These are phyloP conservation scores for Pseudopleuronectes americanus DNA, from an alignment of 2,797 vertebrate genomes.

Conservation along the genomic window DNA sequence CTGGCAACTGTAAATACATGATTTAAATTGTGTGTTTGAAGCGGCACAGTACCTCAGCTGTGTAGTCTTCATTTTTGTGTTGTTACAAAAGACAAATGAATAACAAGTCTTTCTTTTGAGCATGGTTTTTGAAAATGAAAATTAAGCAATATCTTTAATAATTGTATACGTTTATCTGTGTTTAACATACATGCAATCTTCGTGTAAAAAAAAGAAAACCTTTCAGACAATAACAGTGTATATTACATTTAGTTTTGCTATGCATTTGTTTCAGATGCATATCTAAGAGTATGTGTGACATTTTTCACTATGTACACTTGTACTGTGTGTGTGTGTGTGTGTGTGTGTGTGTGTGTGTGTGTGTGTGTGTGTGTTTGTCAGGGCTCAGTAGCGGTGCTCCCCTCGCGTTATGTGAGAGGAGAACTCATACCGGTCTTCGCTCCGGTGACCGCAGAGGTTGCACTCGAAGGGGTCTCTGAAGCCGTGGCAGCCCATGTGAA, in stretches of 20 bases:
- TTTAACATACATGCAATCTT: slow-evolving; percentile 75
- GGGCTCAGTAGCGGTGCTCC: slow-evolving; percentile 89
- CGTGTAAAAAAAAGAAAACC: slow-evolving; percentile 66
- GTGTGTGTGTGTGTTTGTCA: slow-evolving; percentile 8
- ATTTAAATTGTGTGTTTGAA: slow-evolving; percentile 11
- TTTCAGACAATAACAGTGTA: slow-evolving; percentile 57
- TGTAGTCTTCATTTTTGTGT: slow-evolving; percentile 26
- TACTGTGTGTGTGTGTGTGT: slow-evolving; percentile 14
- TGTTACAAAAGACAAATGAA: slow-evolving; percentile 9
- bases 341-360: slow-evolving; percentile 28
- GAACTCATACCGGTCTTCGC: slow-evolving; percentile 98
- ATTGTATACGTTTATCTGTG: slow-evolving; percentile 42
- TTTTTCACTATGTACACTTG: slow-evolving; percentile 29
- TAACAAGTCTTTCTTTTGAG: slow-evolving; percentile 1
- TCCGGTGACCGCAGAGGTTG: slow-evolving; percentile 98
- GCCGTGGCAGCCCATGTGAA: slow-evolving; percentile 99
- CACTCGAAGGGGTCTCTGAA: slow-evolving; percentile 98
- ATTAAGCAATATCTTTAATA: slow-evolving; percentile 41
- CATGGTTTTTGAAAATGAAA: slow-evolving; percentile 40
- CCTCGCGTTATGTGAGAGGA: slow-evolving; percentile 98
- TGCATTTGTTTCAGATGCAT: slow-evolving; percentile 37
- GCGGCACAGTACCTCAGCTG: slow-evolving; percentile 20
- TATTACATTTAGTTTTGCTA: slow-evolving; percentile 53
- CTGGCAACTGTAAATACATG: slow-evolving; percentile 27
- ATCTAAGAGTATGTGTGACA: slow-evolving; percentile 19